Evolutionary conservation across 2,797 vertebrate species (phyloP).

Genomic region (Pseudochirops cupreus): DNA sequence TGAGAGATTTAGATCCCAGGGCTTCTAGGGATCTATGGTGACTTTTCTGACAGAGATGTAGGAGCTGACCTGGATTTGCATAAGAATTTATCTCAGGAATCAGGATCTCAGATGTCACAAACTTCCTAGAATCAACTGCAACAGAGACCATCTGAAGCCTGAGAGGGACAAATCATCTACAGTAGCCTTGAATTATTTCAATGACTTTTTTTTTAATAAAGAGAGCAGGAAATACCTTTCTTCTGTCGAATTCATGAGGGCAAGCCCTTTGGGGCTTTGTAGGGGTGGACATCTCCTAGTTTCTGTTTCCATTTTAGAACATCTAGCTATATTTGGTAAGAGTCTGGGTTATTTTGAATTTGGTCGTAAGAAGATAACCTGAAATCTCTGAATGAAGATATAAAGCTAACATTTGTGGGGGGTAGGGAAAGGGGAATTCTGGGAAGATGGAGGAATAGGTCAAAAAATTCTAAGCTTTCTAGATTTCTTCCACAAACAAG

Average conservation of each 20-base stretch:
- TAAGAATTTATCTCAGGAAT: background rate
- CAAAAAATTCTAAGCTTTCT: background rate
- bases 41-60: constrained; percentile 28
- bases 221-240: constrained; percentile 77
- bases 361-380: constrained; percentile 74
- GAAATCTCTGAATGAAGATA: constrained; percentile 59
- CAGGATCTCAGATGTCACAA: background rate
- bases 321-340: constrained; percentile 72
- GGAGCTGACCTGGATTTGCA: background rate
- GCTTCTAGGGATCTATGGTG: background rate
- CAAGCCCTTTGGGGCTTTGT: constrained; percentile 55
- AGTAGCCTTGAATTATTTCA: constrained; percentile 57
- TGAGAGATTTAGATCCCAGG: background rate
- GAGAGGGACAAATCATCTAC: background rate
- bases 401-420: constrained; percentile 59
- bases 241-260: constrained; percentile 53
- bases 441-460: background rate
- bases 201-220: constrained; percentile 50
- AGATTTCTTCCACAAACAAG: background rate
- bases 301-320: constrained; percentile 74
- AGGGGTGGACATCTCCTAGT: constrained; percentile 61
- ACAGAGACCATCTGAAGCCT: background rate
- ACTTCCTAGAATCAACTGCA: background rate
- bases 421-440: background rate
- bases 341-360: constrained; percentile 64